These are phyloP conservation scores for Cydia strobilella DNA, from an alignment of 1,140 invertebrate species.

Conservation along the genomic window DNA sequence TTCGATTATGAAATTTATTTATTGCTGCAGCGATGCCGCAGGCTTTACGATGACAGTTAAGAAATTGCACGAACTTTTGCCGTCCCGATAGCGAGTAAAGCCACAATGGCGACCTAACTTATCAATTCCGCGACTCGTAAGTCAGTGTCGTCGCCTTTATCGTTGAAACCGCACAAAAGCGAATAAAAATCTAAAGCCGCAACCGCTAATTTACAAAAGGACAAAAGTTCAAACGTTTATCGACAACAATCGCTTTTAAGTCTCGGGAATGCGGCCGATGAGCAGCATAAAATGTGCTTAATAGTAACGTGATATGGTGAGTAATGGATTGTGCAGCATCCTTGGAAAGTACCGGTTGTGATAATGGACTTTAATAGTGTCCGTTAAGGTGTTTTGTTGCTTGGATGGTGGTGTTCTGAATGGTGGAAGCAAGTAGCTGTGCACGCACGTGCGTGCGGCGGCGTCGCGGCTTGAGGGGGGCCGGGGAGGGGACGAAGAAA, in stretches of 20 bases:
- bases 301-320: slow-evolving; percentile 61
- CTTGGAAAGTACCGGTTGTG: slow-evolving; percentile 33
- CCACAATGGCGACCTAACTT: slow-evolving; percentile 23
- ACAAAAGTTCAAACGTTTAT: slow-evolving; percentile 76
- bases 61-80: slow-evolving; percentile 30
- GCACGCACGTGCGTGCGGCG: slow-evolving; percentile 73
- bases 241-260: slow-evolving; percentile 62
- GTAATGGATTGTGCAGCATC: slow-evolving; percentile 56
- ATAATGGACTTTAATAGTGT: slow-evolving; percentile 52
- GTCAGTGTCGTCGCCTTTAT: slow-evolving; percentile 22
- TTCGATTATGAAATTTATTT: slow-evolving; percentile 30
- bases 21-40: slow-evolving; percentile 23
- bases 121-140: slow-evolving; percentile 30
- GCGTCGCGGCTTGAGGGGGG: slow-evolving; percentile 43
- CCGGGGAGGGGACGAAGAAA: slow-evolving; percentile 31
- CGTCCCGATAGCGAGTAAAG: slow-evolving; percentile 15
- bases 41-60: slow-evolving; percentile 22
- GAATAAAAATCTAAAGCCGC: slow-evolving; percentile 60
- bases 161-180: slow-evolving; percentile 28
- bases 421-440: slow-evolving; percentile 54
- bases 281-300: slow-evolving; percentile 64
- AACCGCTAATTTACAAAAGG: slow-evolving; percentile 75
- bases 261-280: slow-evolving; percentile 51
- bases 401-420: slow-evolving; percentile 48
- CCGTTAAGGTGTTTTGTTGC: slow-evolving; percentile 55